phyloP scores from a whole-genome alignment of 2,888 invertebrate species.

The Heliconius sara region DNA sequence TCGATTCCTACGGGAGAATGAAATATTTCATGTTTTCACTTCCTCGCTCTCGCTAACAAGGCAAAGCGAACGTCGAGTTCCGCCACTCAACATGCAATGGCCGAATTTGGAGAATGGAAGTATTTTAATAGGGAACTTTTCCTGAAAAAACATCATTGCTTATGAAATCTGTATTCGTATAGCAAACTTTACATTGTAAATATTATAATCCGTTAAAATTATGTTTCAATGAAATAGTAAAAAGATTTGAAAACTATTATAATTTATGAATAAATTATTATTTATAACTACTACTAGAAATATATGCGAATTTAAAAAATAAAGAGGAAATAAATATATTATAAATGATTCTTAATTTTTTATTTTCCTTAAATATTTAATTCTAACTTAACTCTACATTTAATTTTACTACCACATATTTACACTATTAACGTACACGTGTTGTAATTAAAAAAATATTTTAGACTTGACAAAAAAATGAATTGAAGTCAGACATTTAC shows the following conservation, averaged over 20 bases:
- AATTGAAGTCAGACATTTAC: background rate
- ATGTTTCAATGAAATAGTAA: background rate
- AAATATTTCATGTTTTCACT: too few relatives aligned
- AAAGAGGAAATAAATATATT: background rate
- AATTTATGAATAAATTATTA: background rate
- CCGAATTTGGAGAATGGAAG: too few relatives aligned
- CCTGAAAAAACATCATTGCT: background rate
- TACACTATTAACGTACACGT: background rate
- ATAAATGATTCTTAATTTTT: background rate
- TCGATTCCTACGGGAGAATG: too few relatives aligned
- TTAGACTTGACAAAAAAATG: background rate
- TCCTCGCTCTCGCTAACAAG: too few relatives aligned
- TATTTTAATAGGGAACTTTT: too few relatives aligned
- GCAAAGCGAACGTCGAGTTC: too few relatives aligned
- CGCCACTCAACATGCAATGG: too few relatives aligned
- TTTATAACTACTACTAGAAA: background rate
- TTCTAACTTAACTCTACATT: background rate
- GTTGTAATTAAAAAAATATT: background rate
- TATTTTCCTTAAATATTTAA: background rate
- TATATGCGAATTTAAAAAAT: background rate
- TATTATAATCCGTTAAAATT: background rate
- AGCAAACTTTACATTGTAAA: too few relatives aligned
- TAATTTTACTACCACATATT: background rate
- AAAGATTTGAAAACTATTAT: background rate
- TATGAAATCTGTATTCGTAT: too few relatives aligned